phyloP scores from a whole-genome alignment of 2,113 vertebrate genomes.

The Datnioides undecimradiatus region DNA sequence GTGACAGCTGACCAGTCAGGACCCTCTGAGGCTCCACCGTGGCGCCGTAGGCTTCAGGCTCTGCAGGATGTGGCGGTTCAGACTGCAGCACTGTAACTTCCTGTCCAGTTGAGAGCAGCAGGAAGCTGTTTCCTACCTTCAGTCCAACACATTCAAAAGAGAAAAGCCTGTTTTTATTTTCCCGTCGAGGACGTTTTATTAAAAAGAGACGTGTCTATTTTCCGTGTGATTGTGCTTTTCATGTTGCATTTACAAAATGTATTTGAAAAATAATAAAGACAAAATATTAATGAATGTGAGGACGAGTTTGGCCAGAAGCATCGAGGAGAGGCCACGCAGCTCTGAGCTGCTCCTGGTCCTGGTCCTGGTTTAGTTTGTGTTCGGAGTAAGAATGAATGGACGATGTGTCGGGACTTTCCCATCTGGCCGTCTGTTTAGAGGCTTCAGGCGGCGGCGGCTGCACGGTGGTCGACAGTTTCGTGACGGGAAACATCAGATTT shows the following conservation, averaged over 20 bases:
- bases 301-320: conserved; percentile 17
- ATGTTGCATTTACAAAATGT: conserved; percentile 81
- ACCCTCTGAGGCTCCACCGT: not conserved
- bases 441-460: no score
- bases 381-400: no score
- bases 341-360: conserved; percentile 7
- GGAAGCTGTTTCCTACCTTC: conserved; percentile 6
- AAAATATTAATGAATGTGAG: conserved; percentile 57
- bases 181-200: conserved; percentile 68
- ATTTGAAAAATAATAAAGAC: conserved; percentile 70
- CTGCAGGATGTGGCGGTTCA: not conserved
- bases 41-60: not conserved
- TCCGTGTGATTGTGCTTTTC: conserved; percentile 82
- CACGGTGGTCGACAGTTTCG: no score
- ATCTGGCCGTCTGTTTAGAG: no score
- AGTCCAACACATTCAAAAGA: conserved; percentile 24
- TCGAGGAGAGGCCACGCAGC: conserved; percentile 7
- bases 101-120: conserved; percentile 21
- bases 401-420: no score
- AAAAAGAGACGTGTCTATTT: conserved; percentile 75
- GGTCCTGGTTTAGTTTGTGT: conserved; percentile 63
- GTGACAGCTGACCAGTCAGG: conserved; percentile 28
- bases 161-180: conserved; percentile 69
- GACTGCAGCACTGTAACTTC: conserved; percentile 30
- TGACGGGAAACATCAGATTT: conserved; percentile 36